phyloP scores from a whole-genome alignment of 2,113 vertebrate species.

The Erythrocebus patas region DNA sequence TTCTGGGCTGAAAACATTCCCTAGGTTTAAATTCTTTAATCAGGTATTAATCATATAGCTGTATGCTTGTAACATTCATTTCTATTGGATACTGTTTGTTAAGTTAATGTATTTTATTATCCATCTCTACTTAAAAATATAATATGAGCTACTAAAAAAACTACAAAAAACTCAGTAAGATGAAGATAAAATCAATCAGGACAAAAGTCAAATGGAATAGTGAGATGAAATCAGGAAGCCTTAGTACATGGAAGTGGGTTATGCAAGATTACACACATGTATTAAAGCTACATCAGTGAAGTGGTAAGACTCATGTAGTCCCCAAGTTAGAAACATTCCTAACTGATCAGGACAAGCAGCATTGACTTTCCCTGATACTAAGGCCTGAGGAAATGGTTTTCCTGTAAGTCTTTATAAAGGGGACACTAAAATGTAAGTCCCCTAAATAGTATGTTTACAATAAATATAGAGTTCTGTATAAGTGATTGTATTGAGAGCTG shows the following conservation, averaged over 20 bases:
- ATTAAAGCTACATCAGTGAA: not conserved
- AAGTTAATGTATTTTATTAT: conserved; percentile 7
- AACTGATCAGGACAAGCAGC: not conserved
- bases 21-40: not conserved
- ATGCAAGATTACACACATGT: rapidly evolving
- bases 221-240: not conserved
- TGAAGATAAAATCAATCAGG: not conserved
- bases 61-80: not conserved
- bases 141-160: not conserved
- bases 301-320: not conserved
- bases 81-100: not conserved
- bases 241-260: not conserved
- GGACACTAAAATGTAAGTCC: not conserved
- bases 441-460: not conserved
- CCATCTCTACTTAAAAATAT: not conserved
- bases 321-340: not conserved
- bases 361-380: not conserved
- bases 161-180: not conserved
- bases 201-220: not conserved
- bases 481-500: rapidly evolving
- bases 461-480: not conserved
- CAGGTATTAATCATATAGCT: not conserved
- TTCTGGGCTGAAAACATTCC: not conserved
- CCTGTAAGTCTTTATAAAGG: not conserved
- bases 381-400: not conserved